These are phyloP conservation scores for Lysiphlebus fabarum DNA, from an alignment of 1,140 invertebrate species.

Conservation along the genomic window DNA sequence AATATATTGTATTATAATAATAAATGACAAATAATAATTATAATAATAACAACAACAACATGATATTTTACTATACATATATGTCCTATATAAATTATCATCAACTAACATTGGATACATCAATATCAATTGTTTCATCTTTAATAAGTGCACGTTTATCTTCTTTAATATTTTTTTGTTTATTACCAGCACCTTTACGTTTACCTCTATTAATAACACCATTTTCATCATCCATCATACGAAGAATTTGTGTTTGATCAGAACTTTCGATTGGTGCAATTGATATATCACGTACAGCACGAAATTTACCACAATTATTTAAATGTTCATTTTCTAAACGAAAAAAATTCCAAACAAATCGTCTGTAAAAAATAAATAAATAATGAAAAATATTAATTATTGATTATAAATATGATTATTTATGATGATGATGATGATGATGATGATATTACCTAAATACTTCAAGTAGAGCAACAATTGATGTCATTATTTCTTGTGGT, in stretches of 20 bases:
- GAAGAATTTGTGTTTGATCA: slow-evolving; percentile 83
- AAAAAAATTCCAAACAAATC: slow-evolving; percentile 99
- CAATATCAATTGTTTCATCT: slow-evolving; percentile 57
- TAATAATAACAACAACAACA: slow-evolving; percentile 7
- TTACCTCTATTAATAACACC: slow-evolving; percentile 76
- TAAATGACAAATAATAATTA: too few species aligned
- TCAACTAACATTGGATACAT: slow-evolving; percentile 51
- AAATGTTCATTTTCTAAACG: slow-evolving; percentile 99
- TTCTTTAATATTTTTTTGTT: slow-evolving; percentile 48
- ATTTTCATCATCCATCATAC: slow-evolving; percentile 94
- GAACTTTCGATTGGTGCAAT: slow-evolving; percentile 94
- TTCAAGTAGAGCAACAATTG: slow-evolving; percentile 87
- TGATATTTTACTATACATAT: background rate
- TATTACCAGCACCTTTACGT: slow-evolving; percentile 56
- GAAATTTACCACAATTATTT: slow-evolving; percentile 99
- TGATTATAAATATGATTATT: background rate
- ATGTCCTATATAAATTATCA: slow-evolving; percentile 14
- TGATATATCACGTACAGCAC: slow-evolving; percentile 96
- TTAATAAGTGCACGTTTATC: slow-evolving; percentile 57
- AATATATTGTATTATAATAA: too few species aligned
- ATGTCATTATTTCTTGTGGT: slow-evolving; percentile 81
- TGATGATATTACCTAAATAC: slow-evolving; percentile 82
- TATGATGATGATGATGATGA: too few species aligned
- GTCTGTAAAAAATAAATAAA: slow-evolving; percentile 58
- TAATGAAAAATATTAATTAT: slow-evolving; percentile 15